Base-by-base conservation (phyloP, 2,113 vertebrate genomes). In the Euleptes europaea region DNA sequence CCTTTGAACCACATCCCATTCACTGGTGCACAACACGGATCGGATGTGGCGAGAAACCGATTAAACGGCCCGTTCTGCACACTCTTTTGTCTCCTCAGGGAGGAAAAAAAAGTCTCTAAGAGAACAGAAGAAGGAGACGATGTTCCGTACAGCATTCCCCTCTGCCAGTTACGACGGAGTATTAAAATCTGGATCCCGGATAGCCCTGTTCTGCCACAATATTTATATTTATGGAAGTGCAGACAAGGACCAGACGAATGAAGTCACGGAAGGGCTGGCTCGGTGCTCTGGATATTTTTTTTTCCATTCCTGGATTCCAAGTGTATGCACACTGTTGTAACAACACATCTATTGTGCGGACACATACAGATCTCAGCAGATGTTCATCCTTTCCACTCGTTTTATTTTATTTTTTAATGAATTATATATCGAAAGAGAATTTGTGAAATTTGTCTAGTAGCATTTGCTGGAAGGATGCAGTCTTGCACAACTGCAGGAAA, bases 161-260 rank as follows among this genome's bases (percentile, higher is more conserved):
- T 33, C 38, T 15, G 5, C 57, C 23, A 23, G 10, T 33, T 65
- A 44, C 40, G 42, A 35, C 71, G 8, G 26, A 54, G 70, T 40
- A 9, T 63, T 63, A 54, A 71, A 71, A 51, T 38, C 66, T 71
- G 44, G 66, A 51, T 81, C 44, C 67, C 51, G 42, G 31, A 83
- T 11, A 44, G 40, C 28, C 47, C 4, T 35, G 54, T 65, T 44
- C 71, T 44, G 81, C 54, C 81, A 74, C 81, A 83, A 74, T 83
- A 83, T 74, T 74, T 83, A 74, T 83, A 83, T 74, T 74, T 83
- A 74, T 74, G 70, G 38, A 65, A 65, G 38, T 17, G 69, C 49
- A 73, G 80, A 82, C 69, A 82, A 5, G 80, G 19, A 83, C 70
- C 70, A 83, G 70, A 83, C 10, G 44, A 74, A 47, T 6, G 4